Base-by-base conservation (phyloP, 2,888 invertebrate genomes). In the Thymelicus sylvestris region DNA sequence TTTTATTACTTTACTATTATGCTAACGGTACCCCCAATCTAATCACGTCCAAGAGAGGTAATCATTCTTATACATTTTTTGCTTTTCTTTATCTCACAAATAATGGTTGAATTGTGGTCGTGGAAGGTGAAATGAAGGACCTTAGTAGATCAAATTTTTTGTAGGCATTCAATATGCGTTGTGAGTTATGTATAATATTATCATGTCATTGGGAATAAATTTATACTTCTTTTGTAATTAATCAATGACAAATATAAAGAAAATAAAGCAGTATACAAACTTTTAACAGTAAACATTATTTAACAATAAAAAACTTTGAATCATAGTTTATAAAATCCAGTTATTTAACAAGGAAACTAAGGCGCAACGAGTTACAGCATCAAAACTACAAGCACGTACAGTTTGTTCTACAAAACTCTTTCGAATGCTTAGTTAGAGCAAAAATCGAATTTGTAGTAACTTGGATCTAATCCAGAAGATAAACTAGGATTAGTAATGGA, bases 81-180 rank as follows among this genome's bases (percentile, higher is more conserved):
- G 84, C 86, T 80, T 82, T 80, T 79, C 79, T 77, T 80, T 76
- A 77, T 77, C 80, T 80, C 78, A 81, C 82, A 86, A 86, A 87
- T 86, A 85, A 86, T 81, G 80, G 81, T 76, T 82, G 84, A 81
- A 85, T 86, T 84, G 81, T 81, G 82, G 78, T 83, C 83, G 71
- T 75, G 67, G 78, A 78, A 80, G 79, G 80, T 80, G 78, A 78
- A 77, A 78, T 78, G 77, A 79, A 79, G 80, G 80, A 71, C 66
- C 69, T 19, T 10, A 61, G 70, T 72, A 72, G 70, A 70, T 61
- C 70, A 13, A 70, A 38, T 70, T 70, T 70, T 70, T 70, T 70
- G 65, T 70, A 48, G 15, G 50, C 61, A 4, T 41, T 10, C 60
- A 24, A 66, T 52, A 52, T 70, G 60, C 64, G 41, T 64, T 69